phyloP scores from a whole-genome alignment of 1,140 invertebrate genomes.

The Maconellicoccus hirsutus region DNA sequence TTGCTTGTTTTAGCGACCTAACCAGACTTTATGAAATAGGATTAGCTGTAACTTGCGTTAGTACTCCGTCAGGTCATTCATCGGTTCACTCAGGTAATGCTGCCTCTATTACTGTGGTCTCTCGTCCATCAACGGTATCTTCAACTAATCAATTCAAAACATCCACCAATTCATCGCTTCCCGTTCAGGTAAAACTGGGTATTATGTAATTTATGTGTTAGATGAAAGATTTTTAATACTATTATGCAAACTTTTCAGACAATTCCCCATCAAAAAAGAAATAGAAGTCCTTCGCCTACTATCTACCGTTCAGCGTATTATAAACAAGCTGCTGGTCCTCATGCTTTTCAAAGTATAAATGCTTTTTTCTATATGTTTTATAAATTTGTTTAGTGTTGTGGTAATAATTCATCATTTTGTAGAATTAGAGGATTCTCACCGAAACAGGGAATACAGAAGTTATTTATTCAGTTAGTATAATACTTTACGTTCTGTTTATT shows the following conservation, averaged over 20 bases:
- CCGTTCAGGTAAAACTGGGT: neutral
- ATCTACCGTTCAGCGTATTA: neutral
- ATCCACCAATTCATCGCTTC: neutral
- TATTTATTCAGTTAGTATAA: neutral
- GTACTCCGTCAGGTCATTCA: neutral
- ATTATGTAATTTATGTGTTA: neutral
- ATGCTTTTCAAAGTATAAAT: slow-evolving; percentile 16
- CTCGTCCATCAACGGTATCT: neutral
- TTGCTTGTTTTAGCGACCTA: neutral
- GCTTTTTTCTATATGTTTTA: too few species aligned
- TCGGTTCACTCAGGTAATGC: neutral
- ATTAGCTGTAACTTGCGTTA: neutral
- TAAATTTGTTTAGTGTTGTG: too few species aligned
- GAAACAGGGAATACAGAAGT: neutral
- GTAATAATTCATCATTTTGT: neutral
- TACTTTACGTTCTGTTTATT: too few species aligned
- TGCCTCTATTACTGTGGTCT: neutral
- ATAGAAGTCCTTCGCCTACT: slow-evolving; percentile 6
- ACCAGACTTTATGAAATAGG: neutral
- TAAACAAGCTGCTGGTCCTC: slow-evolving; percentile 16
- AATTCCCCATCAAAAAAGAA: neutral
- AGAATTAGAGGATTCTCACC: neutral
- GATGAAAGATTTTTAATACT: neutral
- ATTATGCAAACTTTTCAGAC: neutral
- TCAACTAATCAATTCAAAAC: neutral